Evolutionary conservation across 2,888 invertebrate species (phyloP), one percentile per base, ranked within the genome.

Genomic region (Microctonus hyperodae): DNA sequence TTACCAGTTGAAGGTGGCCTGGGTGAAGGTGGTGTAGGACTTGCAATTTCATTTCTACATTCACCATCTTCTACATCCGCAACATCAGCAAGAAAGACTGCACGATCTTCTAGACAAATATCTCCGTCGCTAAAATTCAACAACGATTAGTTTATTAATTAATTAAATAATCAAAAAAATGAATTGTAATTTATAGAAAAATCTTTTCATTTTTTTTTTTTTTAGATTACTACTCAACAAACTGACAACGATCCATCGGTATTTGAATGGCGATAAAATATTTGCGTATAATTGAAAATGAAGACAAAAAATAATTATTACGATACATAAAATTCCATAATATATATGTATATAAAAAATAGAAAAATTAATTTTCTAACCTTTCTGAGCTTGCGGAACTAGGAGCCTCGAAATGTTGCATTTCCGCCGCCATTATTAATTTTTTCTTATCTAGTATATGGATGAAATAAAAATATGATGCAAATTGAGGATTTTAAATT

Each of bases 311-410:
- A 20, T 20, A 35, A 35, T 22, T 20, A 57, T 53, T 28, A 31
- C n/a, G 37, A 13, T 13, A 37, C 25, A 33, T 50, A 23, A 11
- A 51, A 28, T 25, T 10, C 9, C 16, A 16, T 62, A n/a, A n/a
- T 13, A 13, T 28, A 31, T 20, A 58, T 4, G 6, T 7, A 35
- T 28, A 20, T 51, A 23, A 16, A 16, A 35, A 13, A 4, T 4
- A 59, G 44, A 7, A 20, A 20, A 4, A 28, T 3, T 25, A 13
- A 55, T 33, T 28, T 16, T 33, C 51, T 23, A 69, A 94, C 94
- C 94, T 94, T 87, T 95, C 95, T 72, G 95, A 95, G 85, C 95
- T 95, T 72, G 94, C 95, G 69, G 95, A 95, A 83, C 95, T 95
- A 76, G 94, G 93, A 74, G 93, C 93, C 86, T 94, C 94, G 79